Percentiles rank a stretch among this genome's conserved stretches.
phyloP scores from a whole-genome alignment of 2,113 vertebrate species.

The Paratilapia polleni region DNA sequence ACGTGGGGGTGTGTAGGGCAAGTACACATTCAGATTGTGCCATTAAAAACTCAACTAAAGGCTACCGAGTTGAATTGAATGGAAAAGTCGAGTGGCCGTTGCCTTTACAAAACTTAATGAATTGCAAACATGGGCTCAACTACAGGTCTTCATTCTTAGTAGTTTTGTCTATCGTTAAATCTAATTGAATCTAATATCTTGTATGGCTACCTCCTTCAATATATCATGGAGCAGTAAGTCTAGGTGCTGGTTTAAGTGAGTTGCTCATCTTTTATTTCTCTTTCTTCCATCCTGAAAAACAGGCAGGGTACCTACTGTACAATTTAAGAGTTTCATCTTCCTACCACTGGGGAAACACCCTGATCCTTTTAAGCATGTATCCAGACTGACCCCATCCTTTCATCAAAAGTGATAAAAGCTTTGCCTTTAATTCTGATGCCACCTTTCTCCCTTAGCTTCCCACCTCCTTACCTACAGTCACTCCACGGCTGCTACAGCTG shows the following conservation, averaged over 20 bases:
- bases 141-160: neutral
- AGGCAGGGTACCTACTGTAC: slow-evolving; percentile 5
- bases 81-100: neutral
- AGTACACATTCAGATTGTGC: neutral
- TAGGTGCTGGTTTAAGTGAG: neutral
- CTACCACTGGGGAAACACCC: slow-evolving; percentile 63
- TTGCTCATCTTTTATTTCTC: neutral
- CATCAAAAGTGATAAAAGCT: slow-evolving; percentile 79
- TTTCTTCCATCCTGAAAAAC: slow-evolving; percentile 3
- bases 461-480: slow-evolving; percentile 68
- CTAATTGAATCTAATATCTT: neutral
- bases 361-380: slow-evolving; percentile 70
- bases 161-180: neutral
- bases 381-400: slow-evolving; percentile 74
- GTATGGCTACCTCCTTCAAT: neutral
- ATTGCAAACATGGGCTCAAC: neutral
- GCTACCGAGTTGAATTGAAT: neutral
- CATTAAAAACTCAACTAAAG: slow-evolving; percentile 38
- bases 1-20: neutral
- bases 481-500: slow-evolving; percentile 61
- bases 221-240: neutral
- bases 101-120: neutral
- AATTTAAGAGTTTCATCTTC: slow-evolving; percentile 60
- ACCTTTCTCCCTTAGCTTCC: slow-evolving; percentile 48
- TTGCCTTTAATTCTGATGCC: slow-evolving; percentile 70